phyloP scores from a whole-genome alignment of 2,797 vertebrate species.

The Tachyglossus aculeatus region DNA sequence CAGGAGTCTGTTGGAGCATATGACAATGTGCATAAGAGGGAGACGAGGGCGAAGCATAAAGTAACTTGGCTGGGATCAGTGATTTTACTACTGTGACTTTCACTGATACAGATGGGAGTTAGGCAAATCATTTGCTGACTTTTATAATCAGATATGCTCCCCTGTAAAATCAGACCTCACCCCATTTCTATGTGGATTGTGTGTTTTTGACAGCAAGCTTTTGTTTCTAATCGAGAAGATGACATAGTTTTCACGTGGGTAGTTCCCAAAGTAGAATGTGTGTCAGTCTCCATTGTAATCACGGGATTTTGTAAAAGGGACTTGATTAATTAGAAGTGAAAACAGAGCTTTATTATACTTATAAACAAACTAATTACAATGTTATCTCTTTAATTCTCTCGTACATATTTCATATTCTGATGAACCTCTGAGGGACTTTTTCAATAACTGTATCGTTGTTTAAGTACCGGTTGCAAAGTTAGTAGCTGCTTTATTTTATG shows the following conservation, averaged over 20 bases:
- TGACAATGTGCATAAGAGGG: too few relatives aligned
- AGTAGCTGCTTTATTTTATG: too few relatives aligned
- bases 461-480: too few relatives aligned
- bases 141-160: too few relatives aligned
- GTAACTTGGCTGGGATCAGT: too few relatives aligned
- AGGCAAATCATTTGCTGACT: too few relatives aligned
- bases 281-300: not conserved
- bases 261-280: not conserved
- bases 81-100: too few relatives aligned
- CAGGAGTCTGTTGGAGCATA: too few relatives aligned
- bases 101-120: too few relatives aligned
- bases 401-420: not conserved
- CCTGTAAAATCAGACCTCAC: too few relatives aligned
- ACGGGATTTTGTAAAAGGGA: constrained; percentile 2
- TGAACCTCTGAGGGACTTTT: not conserved
- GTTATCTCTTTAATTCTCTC: not conserved
- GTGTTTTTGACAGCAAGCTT: not conserved
- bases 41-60: too few relatives aligned
- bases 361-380: not conserved
- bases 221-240: not conserved
- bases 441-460: too few relatives aligned
- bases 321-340: not conserved
- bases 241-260: not conserved
- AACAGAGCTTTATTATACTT: not conserved
- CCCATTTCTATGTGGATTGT: not conserved